Conservation (phyloP, 2,113 vertebrate species). For the Rhegmatorhina hoffmannsi region DNA sequence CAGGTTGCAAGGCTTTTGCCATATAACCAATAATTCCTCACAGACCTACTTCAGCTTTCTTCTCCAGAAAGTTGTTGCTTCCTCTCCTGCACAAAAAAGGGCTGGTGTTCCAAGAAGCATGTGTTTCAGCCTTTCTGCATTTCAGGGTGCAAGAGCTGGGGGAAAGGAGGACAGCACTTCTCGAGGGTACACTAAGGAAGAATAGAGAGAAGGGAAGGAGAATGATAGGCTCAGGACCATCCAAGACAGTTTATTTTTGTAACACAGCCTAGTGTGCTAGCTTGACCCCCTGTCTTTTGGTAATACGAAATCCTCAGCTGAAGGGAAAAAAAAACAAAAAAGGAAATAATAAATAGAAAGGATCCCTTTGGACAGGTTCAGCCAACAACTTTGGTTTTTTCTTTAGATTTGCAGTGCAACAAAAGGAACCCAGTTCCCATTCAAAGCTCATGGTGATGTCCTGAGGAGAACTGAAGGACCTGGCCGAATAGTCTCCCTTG, state of each 20-base stretch:
- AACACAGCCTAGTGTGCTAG: neutral
- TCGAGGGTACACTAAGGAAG: neutral
- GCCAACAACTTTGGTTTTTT: neutral
- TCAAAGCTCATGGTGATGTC: neutral
- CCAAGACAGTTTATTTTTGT: neutral
- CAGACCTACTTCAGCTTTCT: neutral
- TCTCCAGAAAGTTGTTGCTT: neutral
- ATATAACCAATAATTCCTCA: neutral
- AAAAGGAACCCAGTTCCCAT: neutral
- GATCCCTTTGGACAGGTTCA: neutral
- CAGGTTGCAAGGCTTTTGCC: neutral
- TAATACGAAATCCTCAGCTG: neutral
- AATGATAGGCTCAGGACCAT: rapidly evolving
- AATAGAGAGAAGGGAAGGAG: neutral
- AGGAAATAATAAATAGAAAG: neutral
- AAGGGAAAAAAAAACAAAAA: neutral
- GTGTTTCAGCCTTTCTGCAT: neutral
- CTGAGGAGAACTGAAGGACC: neutral
- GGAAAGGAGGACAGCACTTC: neutral
- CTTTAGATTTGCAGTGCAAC: neutral
- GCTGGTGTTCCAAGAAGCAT: too few species aligned
- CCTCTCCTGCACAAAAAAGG: neutral
- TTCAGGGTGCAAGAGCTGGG: neutral
- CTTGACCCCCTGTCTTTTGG: neutral
- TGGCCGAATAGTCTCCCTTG: rapidly evolving